Conservation (phyloP, 2,797 vertebrate genomes). For the Ataeniobius toweri region DNA sequence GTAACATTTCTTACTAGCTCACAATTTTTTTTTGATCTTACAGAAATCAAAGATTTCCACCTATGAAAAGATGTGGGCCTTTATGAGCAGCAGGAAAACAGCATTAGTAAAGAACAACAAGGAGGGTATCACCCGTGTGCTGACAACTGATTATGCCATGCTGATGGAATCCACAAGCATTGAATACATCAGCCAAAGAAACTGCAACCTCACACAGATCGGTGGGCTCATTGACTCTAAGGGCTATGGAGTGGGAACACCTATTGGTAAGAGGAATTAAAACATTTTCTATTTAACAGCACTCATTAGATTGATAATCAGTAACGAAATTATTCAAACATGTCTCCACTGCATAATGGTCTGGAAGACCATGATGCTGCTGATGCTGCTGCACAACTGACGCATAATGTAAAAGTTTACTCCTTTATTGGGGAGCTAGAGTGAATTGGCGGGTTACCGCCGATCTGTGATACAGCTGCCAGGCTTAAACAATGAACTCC, state of each 20-base stretch:
- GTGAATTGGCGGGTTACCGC: too few relatives aligned
- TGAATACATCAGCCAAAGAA: slow-evolving; percentile 97
- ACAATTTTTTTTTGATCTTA: slow-evolving; percentile 8
- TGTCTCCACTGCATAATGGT: background rate
- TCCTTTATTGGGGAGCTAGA: too few relatives aligned
- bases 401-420: background rate
- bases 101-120: slow-evolving; percentile 92
- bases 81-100: slow-evolving; percentile 96
- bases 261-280: slow-evolving; percentile 86
- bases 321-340: too few relatives aligned
- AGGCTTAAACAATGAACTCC: too few relatives aligned
- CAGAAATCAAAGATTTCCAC: slow-evolving; percentile 99
- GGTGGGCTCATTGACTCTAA: slow-evolving; percentile 98
- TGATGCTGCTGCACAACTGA: background rate
- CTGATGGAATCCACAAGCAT: slow-evolving; percentile 99
- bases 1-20: slow-evolving; percentile 2
- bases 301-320: background rate
- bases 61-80: slow-evolving; percentile 99
- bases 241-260: slow-evolving; percentile 97
- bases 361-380: background rate
- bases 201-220: slow-evolving; percentile 98
- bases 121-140: slow-evolving; percentile 93
- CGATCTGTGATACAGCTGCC: too few relatives aligned
- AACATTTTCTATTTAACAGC: background rate
- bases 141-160: slow-evolving; percentile 95